Evolutionary conservation across 2,113 vertebrate species (phyloP).

Genomic region (Speoplatyrhinus poulsoni): DNA sequence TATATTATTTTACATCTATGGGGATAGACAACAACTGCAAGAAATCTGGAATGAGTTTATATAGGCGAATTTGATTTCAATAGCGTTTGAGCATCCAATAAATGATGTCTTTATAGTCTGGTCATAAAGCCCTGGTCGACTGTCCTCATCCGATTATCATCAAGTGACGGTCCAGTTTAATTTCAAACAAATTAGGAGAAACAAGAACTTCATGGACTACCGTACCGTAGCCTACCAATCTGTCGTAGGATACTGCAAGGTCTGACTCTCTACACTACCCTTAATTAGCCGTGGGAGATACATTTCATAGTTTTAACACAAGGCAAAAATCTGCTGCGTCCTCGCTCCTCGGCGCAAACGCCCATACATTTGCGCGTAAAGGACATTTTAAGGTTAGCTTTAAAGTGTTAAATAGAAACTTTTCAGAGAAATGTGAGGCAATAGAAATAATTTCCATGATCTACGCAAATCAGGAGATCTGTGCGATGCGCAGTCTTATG

Average conservation of each 20-base stretch:
- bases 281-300: background rate
- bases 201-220: background rate
- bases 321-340: background rate
- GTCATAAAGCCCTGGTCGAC: background rate
- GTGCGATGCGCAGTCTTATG: background rate
- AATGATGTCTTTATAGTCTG: background rate
- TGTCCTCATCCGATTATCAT: background rate
- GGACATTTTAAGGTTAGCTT: slow-evolving; percentile 10
- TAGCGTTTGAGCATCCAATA: background rate
- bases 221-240: too few relatives aligned
- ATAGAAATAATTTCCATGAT: background rate
- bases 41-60: too few relatives aligned
- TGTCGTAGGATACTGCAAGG: background rate
- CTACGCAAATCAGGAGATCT: background rate
- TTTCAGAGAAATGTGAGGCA: slow-evolving; percentile 1
- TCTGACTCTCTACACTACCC: background rate
- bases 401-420: slow-evolving; percentile 9
- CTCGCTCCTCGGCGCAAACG: background rate
- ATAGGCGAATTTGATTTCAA: too few relatives aligned
- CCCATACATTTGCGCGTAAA: slow-evolving; percentile 4
- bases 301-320: background rate
- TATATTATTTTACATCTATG: too few relatives aligned
- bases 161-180: background rate
- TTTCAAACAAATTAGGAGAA: background rate
- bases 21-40: too few relatives aligned